phyloP scores from a whole-genome alignment of 1,140 invertebrate genomes.

The Drosophila mauritiana region DNA sequence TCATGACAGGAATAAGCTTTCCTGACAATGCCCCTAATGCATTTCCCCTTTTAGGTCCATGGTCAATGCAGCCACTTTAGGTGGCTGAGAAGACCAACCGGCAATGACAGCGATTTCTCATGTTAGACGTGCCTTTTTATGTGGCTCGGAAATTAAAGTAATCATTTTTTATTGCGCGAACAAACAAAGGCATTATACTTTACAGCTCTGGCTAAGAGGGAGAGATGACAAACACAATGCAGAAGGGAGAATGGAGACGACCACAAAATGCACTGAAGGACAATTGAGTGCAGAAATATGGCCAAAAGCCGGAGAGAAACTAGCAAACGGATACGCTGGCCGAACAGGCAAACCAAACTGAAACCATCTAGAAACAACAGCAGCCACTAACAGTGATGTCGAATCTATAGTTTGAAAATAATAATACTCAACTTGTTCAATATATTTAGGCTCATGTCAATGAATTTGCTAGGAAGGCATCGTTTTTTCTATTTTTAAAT shows the following conservation, averaged over 20 bases:
- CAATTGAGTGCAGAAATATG: constrained; percentile 82
- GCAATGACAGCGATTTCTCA: constrained; percentile 76
- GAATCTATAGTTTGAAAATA: neutral
- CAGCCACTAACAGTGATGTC: constrained; percentile 4
- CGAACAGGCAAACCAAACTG: constrained; percentile 47
- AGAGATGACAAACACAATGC: constrained; percentile 35
- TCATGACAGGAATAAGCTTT: neutral
- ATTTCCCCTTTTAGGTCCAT: constrained; percentile 7
- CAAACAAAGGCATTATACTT: constrained; percentile 82
- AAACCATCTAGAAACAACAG: constrained; percentile 11
- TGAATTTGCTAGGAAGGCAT: too few relatives aligned
- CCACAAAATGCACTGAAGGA: constrained; percentile 76
- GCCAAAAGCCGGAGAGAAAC: constrained; percentile 59
- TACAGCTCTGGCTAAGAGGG: constrained; percentile 44
- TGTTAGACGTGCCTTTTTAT: constrained; percentile 75
- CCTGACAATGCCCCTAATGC: constrained; percentile 1
- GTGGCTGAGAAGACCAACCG: constrained; percentile 27
- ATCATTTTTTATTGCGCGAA: constrained; percentile 82
- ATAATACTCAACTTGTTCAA: neutral
- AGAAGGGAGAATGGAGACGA: constrained; percentile 34
- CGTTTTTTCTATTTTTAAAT: too few relatives aligned
- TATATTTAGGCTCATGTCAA: too few relatives aligned
- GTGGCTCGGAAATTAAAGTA: constrained; percentile 78
- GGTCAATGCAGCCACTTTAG: constrained; percentile 20
- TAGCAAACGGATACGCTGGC: constrained; percentile 59